These are phyloP conservation scores for Poeciliopsis paucimaculata DNA, from an alignment of 2,797 vertebrate species.

Conservation along the genomic window DNA sequence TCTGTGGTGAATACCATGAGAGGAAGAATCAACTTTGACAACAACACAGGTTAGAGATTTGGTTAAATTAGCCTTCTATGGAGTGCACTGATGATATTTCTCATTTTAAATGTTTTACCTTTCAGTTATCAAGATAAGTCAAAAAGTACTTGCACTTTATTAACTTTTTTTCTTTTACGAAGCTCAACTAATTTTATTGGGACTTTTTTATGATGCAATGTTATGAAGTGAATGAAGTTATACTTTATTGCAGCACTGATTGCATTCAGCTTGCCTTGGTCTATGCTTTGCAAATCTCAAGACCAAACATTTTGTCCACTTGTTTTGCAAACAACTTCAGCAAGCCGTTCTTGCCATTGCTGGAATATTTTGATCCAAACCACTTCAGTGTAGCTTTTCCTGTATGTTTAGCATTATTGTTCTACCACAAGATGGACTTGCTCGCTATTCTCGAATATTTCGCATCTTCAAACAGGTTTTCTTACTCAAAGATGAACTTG, in stretches of 20 bases:
- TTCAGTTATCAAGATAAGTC: background rate
- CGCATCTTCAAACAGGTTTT: background rate
- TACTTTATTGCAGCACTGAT: background rate
- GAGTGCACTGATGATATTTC: background rate
- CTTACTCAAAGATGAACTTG: background rate
- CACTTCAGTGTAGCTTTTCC: background rate
- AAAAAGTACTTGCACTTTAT: background rate
- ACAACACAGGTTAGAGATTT: constrained; percentile 88
- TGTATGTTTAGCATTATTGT: background rate
- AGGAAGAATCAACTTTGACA: constrained; percentile 97
- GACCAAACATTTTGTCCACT: background rate
- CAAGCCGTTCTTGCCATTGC: background rate
- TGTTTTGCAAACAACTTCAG: background rate
- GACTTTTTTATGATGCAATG: background rate
- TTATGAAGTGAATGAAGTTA: background rate
- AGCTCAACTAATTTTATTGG: background rate
- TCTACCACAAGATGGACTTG: background rate
- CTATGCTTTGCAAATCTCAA: background rate
- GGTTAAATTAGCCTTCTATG: background rate
- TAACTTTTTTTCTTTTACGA: background rate
- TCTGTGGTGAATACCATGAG: constrained; percentile 99
- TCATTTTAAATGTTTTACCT: background rate
- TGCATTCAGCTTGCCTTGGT: background rate
- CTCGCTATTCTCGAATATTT: background rate
- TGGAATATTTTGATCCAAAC: background rate